A percentile compares a stretch with the other conserved stretches of the same genome.
Evolutionary conservation across 2,113 vertebrate species (phyloP).

Genomic region (Aldabrachelys gigantea): DNA sequence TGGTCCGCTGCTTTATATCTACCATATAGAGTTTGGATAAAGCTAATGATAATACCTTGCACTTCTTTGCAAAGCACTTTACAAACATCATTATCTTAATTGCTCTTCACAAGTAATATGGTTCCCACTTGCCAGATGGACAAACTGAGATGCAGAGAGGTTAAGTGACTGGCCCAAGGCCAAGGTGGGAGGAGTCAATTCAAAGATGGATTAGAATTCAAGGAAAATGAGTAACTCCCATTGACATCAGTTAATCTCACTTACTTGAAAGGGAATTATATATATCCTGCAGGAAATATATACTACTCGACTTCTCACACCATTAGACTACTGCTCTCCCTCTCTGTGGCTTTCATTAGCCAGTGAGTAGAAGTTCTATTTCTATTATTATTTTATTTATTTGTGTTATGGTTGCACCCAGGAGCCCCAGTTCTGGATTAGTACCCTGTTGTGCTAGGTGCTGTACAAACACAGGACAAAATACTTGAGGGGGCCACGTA

Average conservation of each 20-base stretch:
- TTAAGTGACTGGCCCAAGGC: background rate
- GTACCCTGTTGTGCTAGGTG: background rate
- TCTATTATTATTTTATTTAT: background rate
- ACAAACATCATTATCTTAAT: background rate
- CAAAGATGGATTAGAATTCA: background rate
- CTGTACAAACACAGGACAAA: background rate
- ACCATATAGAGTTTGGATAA: accelerated
- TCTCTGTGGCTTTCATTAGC: background rate
- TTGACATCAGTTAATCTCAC: background rate
- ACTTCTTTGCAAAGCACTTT: background rate
- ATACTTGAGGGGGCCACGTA: background rate
- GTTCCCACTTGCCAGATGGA: background rate
- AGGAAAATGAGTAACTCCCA: background rate
- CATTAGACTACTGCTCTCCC: background rate
- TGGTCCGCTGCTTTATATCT: background rate
- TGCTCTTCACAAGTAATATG: background rate
- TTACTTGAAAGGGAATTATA: background rate
- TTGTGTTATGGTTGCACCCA: background rate
- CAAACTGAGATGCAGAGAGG: background rate
- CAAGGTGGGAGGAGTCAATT: background rate
- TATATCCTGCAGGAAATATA: background rate
- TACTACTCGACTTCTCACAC: background rate
- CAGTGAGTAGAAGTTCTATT: background rate
- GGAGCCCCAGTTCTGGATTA: background rate
- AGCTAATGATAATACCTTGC: background rate